Percentiles rank a stretch among this genome's conserved stretches.
Evolutionary conservation across 2,888 invertebrate genomes (phyloP).

Genomic region (Gonocerus acuteangulatus): DNA sequence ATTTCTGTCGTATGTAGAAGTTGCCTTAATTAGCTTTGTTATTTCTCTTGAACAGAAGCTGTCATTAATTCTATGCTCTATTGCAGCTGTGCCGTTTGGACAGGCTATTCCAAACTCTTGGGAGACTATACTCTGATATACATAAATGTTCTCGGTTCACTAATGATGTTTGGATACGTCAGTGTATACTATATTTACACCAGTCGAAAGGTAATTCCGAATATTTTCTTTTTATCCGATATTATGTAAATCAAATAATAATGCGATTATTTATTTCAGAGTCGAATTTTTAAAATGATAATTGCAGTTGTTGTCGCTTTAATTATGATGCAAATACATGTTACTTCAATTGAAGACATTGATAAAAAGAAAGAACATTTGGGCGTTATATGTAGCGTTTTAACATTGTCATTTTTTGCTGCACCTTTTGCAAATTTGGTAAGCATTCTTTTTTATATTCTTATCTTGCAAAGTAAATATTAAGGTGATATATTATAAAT

Average conservation of each 20-base stretch:
- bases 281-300: background rate
- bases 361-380: background rate
- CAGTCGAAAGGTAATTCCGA: background rate
- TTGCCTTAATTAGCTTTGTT: no score
- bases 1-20: conserved; percentile 64
- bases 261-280: background rate
- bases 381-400: background rate
- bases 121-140: background rate
- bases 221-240: background rate
- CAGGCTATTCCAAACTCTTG: background rate
- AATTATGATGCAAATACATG: background rate
- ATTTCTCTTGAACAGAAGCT: no score
- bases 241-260: background rate
- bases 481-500: no score
- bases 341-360: background rate
- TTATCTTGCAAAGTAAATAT: no score
- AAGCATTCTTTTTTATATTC: background rate
- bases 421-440: background rate
- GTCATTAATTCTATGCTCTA: background rate
- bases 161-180: background rate
- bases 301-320: background rate
- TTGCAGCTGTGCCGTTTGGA: background rate
- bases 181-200: background rate
- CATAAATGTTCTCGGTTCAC: background rate
- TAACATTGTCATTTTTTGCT: background rate